These are phyloP conservation scores for Drosophila pallidifrons DNA, from an alignment of 1,140 invertebrate species.

Conservation along the genomic window DNA sequence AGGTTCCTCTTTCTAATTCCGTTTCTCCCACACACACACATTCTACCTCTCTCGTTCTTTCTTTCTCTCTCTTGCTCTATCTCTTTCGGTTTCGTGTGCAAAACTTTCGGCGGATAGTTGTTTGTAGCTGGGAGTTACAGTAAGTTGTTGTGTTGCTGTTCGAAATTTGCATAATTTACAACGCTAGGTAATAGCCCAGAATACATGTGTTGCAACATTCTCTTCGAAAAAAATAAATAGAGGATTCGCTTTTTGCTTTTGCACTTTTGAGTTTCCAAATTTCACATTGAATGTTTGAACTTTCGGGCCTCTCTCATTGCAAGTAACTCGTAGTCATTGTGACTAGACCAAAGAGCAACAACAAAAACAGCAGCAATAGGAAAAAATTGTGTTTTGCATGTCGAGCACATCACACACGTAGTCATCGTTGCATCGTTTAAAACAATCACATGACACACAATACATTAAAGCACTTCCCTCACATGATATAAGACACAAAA, in stretches of 20 bases:
- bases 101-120: no score
- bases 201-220: slow-evolving; percentile 40
- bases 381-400: no score
- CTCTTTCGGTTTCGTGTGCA: background rate
- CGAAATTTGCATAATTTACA: slow-evolving; percentile 71
- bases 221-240: no score
- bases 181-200: slow-evolving; percentile 48
- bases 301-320: background rate
- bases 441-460: no score
- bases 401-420: no score
- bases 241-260: background rate
- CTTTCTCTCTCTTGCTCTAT: background rate
- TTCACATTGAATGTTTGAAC: slow-evolving; percentile 40
- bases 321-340: no score
- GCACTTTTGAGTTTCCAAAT: slow-evolving; percentile 1
- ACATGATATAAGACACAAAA: no score
- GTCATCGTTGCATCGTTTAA: no score
- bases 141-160: background rate
- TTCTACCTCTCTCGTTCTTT: no score
- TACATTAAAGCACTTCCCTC: no score
- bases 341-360: no score
- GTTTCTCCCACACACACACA: slow-evolving; percentile 1
- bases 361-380: no score
- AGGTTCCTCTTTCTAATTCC: background rate
- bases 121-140: slow-evolving; percentile 6